A percentile compares a stretch with the other conserved stretches of the same genome.
phyloP scores from a whole-genome alignment of 2,113 vertebrate genomes.

The Hymenochirus boettgeri region DNA sequence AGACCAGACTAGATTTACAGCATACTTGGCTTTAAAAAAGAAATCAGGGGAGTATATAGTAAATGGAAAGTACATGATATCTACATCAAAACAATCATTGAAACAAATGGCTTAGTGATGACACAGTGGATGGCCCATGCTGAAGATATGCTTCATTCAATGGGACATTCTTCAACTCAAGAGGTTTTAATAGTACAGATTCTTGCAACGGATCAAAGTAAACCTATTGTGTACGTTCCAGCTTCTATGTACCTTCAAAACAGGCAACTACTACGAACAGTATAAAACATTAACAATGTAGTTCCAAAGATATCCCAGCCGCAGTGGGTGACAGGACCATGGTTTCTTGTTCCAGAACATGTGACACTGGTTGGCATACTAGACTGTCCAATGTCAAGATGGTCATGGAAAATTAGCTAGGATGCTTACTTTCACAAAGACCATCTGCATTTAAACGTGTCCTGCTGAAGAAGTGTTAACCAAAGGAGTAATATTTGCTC shows the following conservation, averaged over 20 bases:
- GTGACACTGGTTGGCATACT: slow-evolving; percentile 95
- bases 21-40: slow-evolving; percentile 86
- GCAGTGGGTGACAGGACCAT: slow-evolving; percentile 83
- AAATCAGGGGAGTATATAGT: slow-evolving; percentile 85
- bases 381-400: slow-evolving; percentile 93
- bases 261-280: slow-evolving; percentile 51
- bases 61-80: slow-evolving; percentile 97
- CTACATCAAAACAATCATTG: slow-evolving; percentile 89
- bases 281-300: slow-evolving; percentile 50
- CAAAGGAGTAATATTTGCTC: slow-evolving; percentile 23
- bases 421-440: slow-evolving; percentile 73
- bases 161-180: slow-evolving; percentile 82
- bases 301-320: slow-evolving; percentile 54
- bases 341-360: slow-evolving; percentile 92
- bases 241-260: slow-evolving; percentile 83
- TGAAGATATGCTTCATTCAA: slow-evolving; percentile 86
- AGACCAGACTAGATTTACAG: slow-evolving; percentile 85
- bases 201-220: slow-evolving; percentile 84
- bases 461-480: slow-evolving; percentile 85
- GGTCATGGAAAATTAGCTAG: slow-evolving; percentile 77
- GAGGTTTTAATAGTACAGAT: slow-evolving; percentile 85
- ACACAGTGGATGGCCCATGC: slow-evolving; percentile 93
- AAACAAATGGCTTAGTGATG: slow-evolving; percentile 86
- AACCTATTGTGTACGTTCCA: slow-evolving; percentile 85
- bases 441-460: slow-evolving; percentile 93